Base-by-base conservation (phyloP, 2,888 invertebrate genomes). In the Yponomeuta malinellus region DNA sequence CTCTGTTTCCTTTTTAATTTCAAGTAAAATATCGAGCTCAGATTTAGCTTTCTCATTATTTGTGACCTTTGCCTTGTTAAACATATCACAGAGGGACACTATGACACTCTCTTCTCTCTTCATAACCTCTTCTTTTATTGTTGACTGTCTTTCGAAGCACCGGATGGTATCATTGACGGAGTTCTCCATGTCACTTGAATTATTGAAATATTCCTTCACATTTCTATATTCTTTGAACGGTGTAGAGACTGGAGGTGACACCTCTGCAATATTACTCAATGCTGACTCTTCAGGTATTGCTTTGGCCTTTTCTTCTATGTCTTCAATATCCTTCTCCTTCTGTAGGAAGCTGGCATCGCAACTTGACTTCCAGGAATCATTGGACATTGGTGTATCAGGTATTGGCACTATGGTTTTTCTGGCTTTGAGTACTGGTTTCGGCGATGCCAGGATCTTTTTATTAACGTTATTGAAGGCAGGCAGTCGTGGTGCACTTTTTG, bases 301-400 rank as follows among this genome's bases (percentile, higher is more conserved):
- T 72, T 81, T 78, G 2, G 74, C 74, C 74, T 83, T 85, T 66
- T 80, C 81, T 71, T 87, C 86, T 69, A 79, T 73, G 48, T 85
- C 84, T 73, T 87, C 78, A 37, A 90, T 86, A 72, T 89, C 85
- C 74, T 86, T 87, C 70, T 92, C 91, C 48, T 81, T 86, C 76
- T 81, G 83, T 67, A 92, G 76, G 71, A 92, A 92, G 76, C 91
- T 91, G 10, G 81, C 81, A 75, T 92, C 90, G 76, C 85, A 81
- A 70, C 83, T 85, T 0, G 87, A 88, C 74, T 85, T 86, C 79
- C 83, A 87, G 5, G 89, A 89, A 68, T 81, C 78, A 73, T 88
- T 88, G 10, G 81, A 84, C 6, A 82, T 72, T 65, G 87, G 86
- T 68, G 87, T 88, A 65, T 87, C 85, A 15, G 81, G 78, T 65